phyloP scores from a whole-genome alignment of 2,797 vertebrate genomes.

The Gambusia yucatana region DNA sequence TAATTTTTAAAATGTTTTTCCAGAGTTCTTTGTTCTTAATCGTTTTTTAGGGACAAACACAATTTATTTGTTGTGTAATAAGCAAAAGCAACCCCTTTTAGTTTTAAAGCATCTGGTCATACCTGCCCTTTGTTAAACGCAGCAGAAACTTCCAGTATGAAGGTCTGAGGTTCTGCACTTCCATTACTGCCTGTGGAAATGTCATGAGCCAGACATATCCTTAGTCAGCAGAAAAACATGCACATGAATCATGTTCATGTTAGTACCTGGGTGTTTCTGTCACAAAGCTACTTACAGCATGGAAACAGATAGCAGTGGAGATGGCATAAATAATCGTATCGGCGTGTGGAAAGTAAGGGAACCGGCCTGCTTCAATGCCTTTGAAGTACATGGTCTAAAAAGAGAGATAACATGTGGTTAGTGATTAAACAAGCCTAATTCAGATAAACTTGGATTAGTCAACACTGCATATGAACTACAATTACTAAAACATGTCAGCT shows the following conservation, averaged over 20 bases:
- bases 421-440: conserved; percentile 8
- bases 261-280: neutral
- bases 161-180: conserved; percentile 95
- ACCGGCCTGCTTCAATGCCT: conserved; percentile 94
- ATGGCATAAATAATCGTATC: conserved; percentile 95
- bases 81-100: neutral
- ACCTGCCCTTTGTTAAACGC: conserved; percentile 95
- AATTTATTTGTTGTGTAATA: neutral
- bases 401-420: conserved; percentile 32
- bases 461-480: neutral
- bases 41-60: neutral
- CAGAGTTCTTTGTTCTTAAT: neutral
- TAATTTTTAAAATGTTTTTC: neutral
- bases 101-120: conserved; percentile 19
- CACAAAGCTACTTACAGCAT: conserved; percentile 88
- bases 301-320: conserved; percentile 98
- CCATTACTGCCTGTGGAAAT: conserved; percentile 92
- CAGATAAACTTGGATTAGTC: neutral
- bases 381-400: conserved; percentile 96
- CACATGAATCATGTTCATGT: neutral
- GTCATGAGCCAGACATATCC: neutral
- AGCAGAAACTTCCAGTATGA: conserved; percentile 98
- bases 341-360: conserved; percentile 95
- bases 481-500: neutral
- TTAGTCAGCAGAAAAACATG: neutral